Percentiles rank a stretch among this genome's conserved stretches.
These are phyloP conservation scores for Cryptocheilus praepositus DNA, from an alignment of 2,888 invertebrate species.

Conservation along the genomic window DNA sequence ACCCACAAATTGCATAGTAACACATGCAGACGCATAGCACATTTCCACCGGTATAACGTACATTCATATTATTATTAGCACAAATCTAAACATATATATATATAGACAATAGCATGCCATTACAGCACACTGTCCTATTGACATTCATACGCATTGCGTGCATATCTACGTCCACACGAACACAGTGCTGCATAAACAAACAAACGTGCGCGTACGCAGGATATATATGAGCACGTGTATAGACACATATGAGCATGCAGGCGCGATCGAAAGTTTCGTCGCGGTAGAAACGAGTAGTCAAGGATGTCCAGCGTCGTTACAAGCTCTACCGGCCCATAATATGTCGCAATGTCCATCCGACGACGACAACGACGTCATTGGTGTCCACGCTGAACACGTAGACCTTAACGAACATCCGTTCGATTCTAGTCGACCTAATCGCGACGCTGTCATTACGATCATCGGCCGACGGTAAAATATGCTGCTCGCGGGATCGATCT, in stretches of 20 bases:
- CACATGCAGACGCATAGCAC: too few relatives aligned
- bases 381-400: slow-evolving; percentile 51
- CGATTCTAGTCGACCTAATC: slow-evolving; percentile 27
- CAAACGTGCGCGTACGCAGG: not conserved
- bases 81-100: too few relatives aligned
- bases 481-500: too few relatives aligned
- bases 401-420: slow-evolving; percentile 46
- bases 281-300: slow-evolving; percentile 39
- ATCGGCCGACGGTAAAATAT: not conserved
- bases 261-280: slow-evolving; percentile 32
- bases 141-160: too few relatives aligned
- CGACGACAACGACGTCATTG: slow-evolving; percentile 65
- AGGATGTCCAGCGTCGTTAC: slow-evolving; percentile 49
- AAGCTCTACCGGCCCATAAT: slow-evolving; percentile 42
- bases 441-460: slow-evolving; percentile 30
- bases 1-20: too few relatives aligned
- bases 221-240: not conserved
- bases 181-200: too few relatives aligned
- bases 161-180: too few relatives aligned
- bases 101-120: too few relatives aligned
- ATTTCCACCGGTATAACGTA: too few relatives aligned
- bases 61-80: too few relatives aligned
- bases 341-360: slow-evolving; percentile 65
- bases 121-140: too few relatives aligned
- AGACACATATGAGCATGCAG: not conserved